These are phyloP conservation scores for Resseliella maxima DNA, from an alignment of 2,888 invertebrate genomes.

Conservation along the genomic window DNA sequence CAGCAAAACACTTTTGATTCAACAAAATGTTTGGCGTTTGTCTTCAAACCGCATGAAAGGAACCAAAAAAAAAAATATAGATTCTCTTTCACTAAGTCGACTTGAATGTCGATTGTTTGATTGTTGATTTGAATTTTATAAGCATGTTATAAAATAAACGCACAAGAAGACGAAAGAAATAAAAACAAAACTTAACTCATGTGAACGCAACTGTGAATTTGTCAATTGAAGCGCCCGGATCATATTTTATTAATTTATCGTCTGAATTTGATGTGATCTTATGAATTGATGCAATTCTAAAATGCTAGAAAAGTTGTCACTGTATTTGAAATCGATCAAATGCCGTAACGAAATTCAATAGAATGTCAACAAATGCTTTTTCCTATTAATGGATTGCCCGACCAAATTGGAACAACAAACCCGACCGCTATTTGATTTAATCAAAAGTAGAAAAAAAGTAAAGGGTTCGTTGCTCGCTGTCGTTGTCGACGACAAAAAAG, in stretches of 20 bases:
- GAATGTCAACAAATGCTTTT: constrained; percentile 2
- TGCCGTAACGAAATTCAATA: neutral
- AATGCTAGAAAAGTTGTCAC: constrained; percentile 21
- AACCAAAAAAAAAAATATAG: neutral
- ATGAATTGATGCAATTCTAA: neutral
- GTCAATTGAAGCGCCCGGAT: constrained; percentile 51
- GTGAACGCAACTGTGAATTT: constrained; percentile 27
- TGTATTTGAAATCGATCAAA: constrained; percentile 42
- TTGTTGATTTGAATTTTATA: neutral
- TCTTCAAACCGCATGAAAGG: too few relatives aligned
- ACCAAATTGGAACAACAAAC: constrained; percentile 9
- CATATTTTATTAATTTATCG: constrained; percentile 46
- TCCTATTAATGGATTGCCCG: neutral
- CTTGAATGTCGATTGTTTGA: neutral
- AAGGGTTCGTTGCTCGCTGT: constrained; percentile 24
- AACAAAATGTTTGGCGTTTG: neutral
- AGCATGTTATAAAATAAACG: neutral
- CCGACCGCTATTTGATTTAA: constrained; percentile 26
- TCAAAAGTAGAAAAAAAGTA: neutral
- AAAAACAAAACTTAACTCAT: neutral
- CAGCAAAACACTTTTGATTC: neutral
- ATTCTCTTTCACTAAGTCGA: neutral
- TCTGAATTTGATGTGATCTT: too few relatives aligned
- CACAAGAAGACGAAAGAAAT: too few relatives aligned
- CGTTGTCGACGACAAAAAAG: neutral